Conservation (phyloP, 2,888 invertebrate genomes). For the Cheilosia urbana region DNA sequence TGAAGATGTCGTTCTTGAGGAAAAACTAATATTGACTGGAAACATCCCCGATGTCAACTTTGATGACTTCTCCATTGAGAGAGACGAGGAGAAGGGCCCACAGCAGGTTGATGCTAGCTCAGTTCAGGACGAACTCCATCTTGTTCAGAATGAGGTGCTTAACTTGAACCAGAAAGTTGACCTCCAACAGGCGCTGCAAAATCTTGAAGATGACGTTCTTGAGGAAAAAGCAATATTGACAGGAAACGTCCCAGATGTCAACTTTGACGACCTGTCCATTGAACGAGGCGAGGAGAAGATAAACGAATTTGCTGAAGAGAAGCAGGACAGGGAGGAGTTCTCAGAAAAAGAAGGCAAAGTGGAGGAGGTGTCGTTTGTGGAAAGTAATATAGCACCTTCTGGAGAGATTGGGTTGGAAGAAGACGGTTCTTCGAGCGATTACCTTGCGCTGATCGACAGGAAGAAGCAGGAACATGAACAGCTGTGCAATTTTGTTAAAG, state of each 20-base stretch:
- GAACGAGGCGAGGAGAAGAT: conserved; percentile 33
- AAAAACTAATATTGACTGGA: conserved; percentile 68
- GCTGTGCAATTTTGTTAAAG: conserved; percentile 37
- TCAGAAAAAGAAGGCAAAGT: conserved; percentile 58
- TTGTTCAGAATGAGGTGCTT: conserved; percentile 28
- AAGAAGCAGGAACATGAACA: conserved; percentile 48
- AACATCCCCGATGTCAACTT: conserved; percentile 13
- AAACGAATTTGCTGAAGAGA: conserved; percentile 58
- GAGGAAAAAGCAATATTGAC: conserved; percentile 69
- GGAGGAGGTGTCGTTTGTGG: conserved; percentile 28
- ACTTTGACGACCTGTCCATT: conserved; percentile 12
- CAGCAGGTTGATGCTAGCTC: conserved; percentile 45
- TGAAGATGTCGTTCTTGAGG: conserved; percentile 66
- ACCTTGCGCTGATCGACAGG: conserved; percentile 51
- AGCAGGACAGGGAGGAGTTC: conserved; percentile 60
- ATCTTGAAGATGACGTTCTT: conserved; percentile 61
- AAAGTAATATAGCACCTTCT: conserved; percentile 35
- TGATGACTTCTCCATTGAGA: conserved; percentile 12
- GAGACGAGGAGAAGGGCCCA: conserved; percentile 44
- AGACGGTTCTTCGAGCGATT: conserved; percentile 58
- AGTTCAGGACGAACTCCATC: conserved; percentile 14
- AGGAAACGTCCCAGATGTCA: conserved; percentile 15
- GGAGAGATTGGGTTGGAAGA: conserved; percentile 63
- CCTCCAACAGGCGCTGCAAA: conserved; percentile 56
- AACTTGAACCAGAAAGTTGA: conserved; percentile 59